A percentile compares a stretch with the other conserved stretches of the same genome.
Conservation (phyloP, 2,113 vertebrate species). For the Talpa occidentalis region DNA sequence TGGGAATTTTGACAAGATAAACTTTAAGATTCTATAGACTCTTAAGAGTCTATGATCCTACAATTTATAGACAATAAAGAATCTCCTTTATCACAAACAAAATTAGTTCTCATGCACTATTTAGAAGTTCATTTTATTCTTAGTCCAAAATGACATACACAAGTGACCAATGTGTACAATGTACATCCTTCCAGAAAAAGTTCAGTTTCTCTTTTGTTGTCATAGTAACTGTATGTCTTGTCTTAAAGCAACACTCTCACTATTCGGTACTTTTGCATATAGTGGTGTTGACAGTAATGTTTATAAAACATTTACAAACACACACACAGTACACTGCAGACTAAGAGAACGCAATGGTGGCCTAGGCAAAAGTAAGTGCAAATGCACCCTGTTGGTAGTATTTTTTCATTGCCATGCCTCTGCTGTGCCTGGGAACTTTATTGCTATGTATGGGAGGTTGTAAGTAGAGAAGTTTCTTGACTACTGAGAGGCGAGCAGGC, state of each 20-base stretch:
- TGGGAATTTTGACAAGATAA: slow-evolving; percentile 4
- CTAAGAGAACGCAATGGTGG: not conserved
- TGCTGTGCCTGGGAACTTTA: not conserved
- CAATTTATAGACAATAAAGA: slow-evolving; percentile 37
- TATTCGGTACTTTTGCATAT: slow-evolving; percentile 44
- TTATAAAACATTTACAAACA: slow-evolving; percentile 43
- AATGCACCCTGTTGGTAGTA: not conserved
- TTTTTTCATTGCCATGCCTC: slow-evolving; percentile 6
- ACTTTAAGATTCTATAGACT: slow-evolving; percentile 16
- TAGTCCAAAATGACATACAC: not conserved
- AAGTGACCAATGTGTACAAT: not conserved
- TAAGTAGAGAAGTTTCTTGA: slow-evolving; percentile 6
- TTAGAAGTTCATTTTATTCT: slow-evolving; percentile 41
- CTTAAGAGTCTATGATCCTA: not conserved
- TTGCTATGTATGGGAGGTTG: not conserved
- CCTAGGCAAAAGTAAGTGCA: slow-evolving; percentile 2
- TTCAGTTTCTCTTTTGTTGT: slow-evolving; percentile 30
- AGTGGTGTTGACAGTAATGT: slow-evolving; percentile 11
- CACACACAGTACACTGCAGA: not conserved
- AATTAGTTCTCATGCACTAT: slow-evolving; percentile 33
- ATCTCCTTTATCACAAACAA: not conserved
- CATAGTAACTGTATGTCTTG: not conserved
- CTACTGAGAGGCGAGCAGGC: not conserved
- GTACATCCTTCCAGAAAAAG: not conserved
- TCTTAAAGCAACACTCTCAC: slow-evolving; percentile 36